Evolutionary conservation across 1,140 invertebrate species (phyloP), one percentile per base, ranked within the genome.

Genomic region (Asbolus verrucosus): DNA sequence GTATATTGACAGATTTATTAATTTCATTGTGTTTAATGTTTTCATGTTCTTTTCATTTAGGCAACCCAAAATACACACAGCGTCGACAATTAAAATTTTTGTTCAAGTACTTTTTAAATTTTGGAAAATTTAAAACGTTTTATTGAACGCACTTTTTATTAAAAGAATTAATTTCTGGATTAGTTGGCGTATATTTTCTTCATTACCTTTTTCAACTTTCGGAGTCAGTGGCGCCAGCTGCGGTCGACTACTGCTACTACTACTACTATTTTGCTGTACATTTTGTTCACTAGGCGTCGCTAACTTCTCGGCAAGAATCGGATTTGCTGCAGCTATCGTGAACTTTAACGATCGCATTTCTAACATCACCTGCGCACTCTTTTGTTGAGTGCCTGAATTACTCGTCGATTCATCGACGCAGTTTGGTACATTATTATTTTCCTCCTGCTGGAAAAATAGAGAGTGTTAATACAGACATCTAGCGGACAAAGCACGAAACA

Each of bases 261-360:
- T 66, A 36, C 36, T 72, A n/a, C 68, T 24, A n/a, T 50, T 67
- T 43, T 67, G 61, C 36, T 78, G 72, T 33, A 70, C 9, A 21
- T 54, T 76, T 41, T 77, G 85, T 15, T 82, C 84, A 73, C 82
- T 86, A 80, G 86, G 83, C 80, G 86, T 83, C 80, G 85, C 83
- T 24, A 87, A 72, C 71, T 87, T 87, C 73, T 87, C 85, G 8
- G 92, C 92, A 69, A 94, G 83, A 36, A 94, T 83, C 24, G 92
- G 92, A 81, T 94, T 94, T 9, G 90, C 89, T 0, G 91, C 91
- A 1, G 91, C 92, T 50, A 94, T 93, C 65, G 91, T 92, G 77
- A 90, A 90, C 82, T 91, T 91, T 74, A 76, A 62, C 83, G 77
- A 84, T 84, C 69, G 82, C 82, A 66, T 82, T 78, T 71, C 84